These are phyloP conservation scores for Meda fulgida DNA, from an alignment of 2,797 vertebrate genomes.

Conservation along the genomic window DNA sequence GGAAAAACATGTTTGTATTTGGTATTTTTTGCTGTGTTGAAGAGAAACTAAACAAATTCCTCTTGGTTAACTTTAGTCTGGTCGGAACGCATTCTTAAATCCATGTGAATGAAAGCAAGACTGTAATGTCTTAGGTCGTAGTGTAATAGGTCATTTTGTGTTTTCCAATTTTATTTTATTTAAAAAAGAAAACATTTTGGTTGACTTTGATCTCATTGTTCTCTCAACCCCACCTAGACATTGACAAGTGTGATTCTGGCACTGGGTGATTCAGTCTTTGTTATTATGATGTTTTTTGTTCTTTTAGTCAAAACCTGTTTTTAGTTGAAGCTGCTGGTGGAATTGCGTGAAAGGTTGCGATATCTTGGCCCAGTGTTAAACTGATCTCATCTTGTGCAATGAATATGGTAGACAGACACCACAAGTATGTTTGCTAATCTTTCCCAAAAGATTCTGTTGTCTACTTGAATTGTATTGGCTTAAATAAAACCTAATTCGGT, in stretches of 20 bases:
- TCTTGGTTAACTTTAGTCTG: not conserved
- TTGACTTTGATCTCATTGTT: not conserved
- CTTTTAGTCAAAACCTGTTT: not conserved
- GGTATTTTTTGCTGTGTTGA: not conserved
- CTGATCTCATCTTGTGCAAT: not conserved
- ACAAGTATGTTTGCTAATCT: not conserved
- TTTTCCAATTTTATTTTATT: not conserved
- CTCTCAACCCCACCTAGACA: not conserved
- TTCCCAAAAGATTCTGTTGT: not conserved
- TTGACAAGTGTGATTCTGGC: not conserved
- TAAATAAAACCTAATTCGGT: not conserved
- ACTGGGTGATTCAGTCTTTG: not conserved
- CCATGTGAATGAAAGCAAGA: too few species aligned
- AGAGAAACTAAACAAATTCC: constrained; percentile 1
- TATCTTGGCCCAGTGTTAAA: not conserved
- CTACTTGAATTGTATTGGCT: not conserved
- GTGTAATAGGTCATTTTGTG: not conserved
- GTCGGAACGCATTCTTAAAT: not conserved
- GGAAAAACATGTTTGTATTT: not conserved
- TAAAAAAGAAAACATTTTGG: too few species aligned
- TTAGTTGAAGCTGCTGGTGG: not conserved
- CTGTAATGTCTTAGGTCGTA: not conserved
- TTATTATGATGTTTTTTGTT: not conserved
- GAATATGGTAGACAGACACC: not conserved
- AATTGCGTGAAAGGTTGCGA: not conserved